A percentile compares a stretch with the other conserved stretches of the same genome.
Evolutionary conservation across 2,113 vertebrate genomes (phyloP).

Genomic region (Orcinus orca): DNA sequence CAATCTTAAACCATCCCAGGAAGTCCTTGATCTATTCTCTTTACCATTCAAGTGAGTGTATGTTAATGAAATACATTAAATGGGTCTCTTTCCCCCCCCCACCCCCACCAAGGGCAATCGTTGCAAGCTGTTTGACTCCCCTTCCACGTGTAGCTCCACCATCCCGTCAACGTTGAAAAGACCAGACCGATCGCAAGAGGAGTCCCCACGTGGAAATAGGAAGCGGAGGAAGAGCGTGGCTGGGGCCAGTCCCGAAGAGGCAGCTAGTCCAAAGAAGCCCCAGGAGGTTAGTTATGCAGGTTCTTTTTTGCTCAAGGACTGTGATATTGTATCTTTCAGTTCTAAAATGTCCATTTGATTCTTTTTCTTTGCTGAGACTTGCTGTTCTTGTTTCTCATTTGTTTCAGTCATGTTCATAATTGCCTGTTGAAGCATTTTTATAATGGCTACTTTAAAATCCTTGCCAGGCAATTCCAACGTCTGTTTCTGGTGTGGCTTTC

Average conservation of each 20-base stretch:
- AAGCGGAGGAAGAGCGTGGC: slow-evolving; percentile 89
- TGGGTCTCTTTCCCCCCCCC: neutral
- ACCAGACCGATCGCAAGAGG: slow-evolving; percentile 86
- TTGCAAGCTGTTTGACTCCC: slow-evolving; percentile 83
- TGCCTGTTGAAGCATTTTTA: neutral
- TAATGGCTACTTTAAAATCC: neutral
- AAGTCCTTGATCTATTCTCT: neutral
- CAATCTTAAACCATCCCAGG: neutral
- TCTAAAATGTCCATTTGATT: neutral
- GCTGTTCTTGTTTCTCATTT: neutral
- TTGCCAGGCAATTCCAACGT: neutral
- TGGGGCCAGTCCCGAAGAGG: slow-evolving; percentile 59
- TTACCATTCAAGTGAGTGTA: neutral
- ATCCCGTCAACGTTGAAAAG: slow-evolving; percentile 85
- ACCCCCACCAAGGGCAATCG: slow-evolving; percentile 37
- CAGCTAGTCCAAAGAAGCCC: neutral
- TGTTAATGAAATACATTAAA: neutral
- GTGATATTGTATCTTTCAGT: neutral
- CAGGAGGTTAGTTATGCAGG: slow-evolving; percentile 51
- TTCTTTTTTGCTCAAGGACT: neutral
- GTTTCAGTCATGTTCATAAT: neutral
- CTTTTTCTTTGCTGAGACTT: neutral
- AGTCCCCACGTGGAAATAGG: slow-evolving; percentile 84
- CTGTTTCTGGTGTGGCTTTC: neutral
- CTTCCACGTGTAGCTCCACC: slow-evolving; percentile 74